Percentiles rank a stretch among this genome's conserved stretches.
phyloP scores from a whole-genome alignment of 2,888 invertebrate genomes.

The Tachina grossa region DNA sequence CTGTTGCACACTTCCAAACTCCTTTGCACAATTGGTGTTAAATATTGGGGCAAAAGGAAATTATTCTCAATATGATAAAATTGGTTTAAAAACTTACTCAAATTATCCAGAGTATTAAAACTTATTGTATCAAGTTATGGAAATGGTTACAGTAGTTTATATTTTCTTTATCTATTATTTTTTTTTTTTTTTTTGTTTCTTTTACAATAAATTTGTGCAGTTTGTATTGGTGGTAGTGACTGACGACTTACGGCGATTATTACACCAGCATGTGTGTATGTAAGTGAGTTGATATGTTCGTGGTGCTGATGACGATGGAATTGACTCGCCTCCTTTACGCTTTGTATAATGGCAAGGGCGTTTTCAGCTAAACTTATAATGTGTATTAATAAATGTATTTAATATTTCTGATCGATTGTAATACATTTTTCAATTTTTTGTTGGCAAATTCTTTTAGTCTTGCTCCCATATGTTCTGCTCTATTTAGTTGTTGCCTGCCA shows the following conservation, averaged over 20 bases:
- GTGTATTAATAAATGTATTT: conserved; percentile 76
- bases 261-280: not conserved
- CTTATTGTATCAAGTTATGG: not conserved
- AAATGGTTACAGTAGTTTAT: conserved; percentile 48
- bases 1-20: no score
- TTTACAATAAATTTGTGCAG: conserved; percentile 7
- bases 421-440: conserved; percentile 74
- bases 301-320: conserved; percentile 37
- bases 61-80: no score
- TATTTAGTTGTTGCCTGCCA: conserved; percentile 28
- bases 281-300: conserved; percentile 24
- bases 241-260: conserved; percentile 39
- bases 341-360: conserved; percentile 63
- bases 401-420: conserved; percentile 81
- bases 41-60: no score
- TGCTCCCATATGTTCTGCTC: conserved; percentile 13
- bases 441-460: conserved; percentile 36
- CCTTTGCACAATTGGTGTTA: no score
- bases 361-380: conserved; percentile 74
- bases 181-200: conserved; percentile 2
- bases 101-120: conserved; percentile 8
- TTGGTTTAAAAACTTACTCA: not conserved
- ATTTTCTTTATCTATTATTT: conserved; percentile 27
- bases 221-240: conserved; percentile 47
- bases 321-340: conserved; percentile 48